These are phyloP conservation scores for Pyrgilauda ruficollis DNA, from an alignment of 2,113 vertebrate genomes.

Conservation along the genomic window DNA sequence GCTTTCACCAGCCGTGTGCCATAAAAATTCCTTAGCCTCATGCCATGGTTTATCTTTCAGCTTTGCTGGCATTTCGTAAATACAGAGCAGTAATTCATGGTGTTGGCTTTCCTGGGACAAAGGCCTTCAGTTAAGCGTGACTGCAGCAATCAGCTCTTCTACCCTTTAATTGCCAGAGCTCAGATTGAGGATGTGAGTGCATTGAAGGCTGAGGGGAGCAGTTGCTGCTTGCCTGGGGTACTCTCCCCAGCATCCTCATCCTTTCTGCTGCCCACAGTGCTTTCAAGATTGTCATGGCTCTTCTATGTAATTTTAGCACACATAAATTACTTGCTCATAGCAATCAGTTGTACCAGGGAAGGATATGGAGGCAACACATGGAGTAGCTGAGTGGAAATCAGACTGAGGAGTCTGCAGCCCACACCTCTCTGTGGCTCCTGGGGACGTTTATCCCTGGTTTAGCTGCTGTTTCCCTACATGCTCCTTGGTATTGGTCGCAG, in stretches of 20 bases:
- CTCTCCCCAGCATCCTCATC: neutral
- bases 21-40: slow-evolving; percentile 14
- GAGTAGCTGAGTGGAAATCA: neutral
- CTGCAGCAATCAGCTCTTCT: neutral
- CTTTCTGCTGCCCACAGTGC: neutral
- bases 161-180: neutral
- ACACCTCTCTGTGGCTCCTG: neutral
- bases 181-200: accelerated
- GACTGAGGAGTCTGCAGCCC: neutral
- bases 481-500: neutral
- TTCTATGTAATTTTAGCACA: neutral
- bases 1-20: neutral
- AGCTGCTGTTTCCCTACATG: accelerated
- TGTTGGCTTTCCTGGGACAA: neutral
- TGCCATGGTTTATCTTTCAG: neutral
- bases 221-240: neutral
- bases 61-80: neutral
- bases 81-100: neutral
- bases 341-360: neutral
- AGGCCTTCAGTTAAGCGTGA: neutral
- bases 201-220: neutral
- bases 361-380: neutral
- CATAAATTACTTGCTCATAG: neutral
- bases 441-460: neutral
- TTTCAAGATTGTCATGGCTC: neutral